Conservation (phyloP, 2,113 vertebrate species). For the Calypte anna region DNA sequence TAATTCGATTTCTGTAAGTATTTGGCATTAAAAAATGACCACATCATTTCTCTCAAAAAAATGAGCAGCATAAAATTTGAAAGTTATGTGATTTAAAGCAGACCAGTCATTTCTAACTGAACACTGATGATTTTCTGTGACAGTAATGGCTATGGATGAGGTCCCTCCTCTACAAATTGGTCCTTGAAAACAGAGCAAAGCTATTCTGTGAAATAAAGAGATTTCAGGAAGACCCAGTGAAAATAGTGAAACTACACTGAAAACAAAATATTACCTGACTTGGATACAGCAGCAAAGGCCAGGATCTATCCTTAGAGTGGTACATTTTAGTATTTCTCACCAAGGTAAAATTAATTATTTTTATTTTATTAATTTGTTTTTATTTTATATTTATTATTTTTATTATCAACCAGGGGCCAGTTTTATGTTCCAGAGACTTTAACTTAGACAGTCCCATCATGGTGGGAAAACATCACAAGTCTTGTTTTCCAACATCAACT, state of each 20-base stretch:
- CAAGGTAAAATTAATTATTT: not conserved
- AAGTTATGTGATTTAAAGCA: not conserved
- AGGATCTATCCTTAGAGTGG: not conserved
- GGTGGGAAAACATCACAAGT: not conserved
- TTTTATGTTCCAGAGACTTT: not conserved
- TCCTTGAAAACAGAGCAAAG: not conserved
- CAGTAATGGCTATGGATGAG: not conserved
- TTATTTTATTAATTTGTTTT: too few species aligned
- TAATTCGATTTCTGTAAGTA: not conserved
- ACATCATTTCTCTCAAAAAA: not conserved
- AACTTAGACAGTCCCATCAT: not conserved
- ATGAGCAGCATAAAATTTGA: not conserved
- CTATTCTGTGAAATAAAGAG: not conserved
- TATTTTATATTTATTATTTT: too few species aligned
- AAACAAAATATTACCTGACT: not conserved
- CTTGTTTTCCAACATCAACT: not conserved
- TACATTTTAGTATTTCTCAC: not conserved
- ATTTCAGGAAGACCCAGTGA: not conserved
- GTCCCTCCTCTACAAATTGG: not conserved
- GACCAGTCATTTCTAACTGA: not conserved
- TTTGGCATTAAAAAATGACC: constrained; percentile 4
- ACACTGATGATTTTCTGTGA: not conserved
- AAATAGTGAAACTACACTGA: not conserved
- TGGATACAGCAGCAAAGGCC: not conserved
- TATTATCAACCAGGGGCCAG: not conserved